These are phyloP conservation scores for Eupithecia insigniata DNA, from an alignment of 2,888 invertebrate species.

Conservation along the genomic window DNA sequence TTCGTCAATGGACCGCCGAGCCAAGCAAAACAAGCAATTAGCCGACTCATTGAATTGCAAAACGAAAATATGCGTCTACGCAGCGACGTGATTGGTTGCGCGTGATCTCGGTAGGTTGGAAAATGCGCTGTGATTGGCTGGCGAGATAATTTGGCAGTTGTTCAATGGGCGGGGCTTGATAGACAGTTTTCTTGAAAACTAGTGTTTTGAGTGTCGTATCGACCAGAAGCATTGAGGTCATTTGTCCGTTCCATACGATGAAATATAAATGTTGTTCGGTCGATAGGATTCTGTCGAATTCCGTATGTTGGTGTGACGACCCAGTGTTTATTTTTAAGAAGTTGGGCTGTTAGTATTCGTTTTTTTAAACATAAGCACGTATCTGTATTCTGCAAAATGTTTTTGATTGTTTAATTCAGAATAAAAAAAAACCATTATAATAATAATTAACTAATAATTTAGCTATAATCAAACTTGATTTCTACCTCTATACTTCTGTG, in stretches of 20 bases:
- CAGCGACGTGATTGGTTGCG: slow-evolving; percentile 63
- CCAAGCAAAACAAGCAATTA: slow-evolving; percentile 73
- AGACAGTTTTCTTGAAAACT: slow-evolving; percentile 27
- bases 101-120: slow-evolving; percentile 55
- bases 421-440: too few species aligned
- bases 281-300: not conserved
- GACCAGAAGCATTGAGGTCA: not conserved
- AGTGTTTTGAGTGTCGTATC: slow-evolving; percentile 34
- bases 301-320: not conserved
- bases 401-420: too few species aligned
- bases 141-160: slow-evolving; percentile 70
- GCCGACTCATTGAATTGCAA: slow-evolving; percentile 71
- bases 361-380: too few species aligned
- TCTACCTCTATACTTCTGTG: too few species aligned
- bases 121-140: slow-evolving; percentile 59
- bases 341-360: too few species aligned
- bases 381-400: too few species aligned
- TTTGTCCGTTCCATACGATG: not conserved
- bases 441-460: too few species aligned
- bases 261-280: not conserved
- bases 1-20: slow-evolving; percentile 56
- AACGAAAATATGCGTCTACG: slow-evolving; percentile 75
- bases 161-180: slow-evolving; percentile 71
- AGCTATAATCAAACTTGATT: too few species aligned
- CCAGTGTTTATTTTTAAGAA: not conserved